Evolutionary conservation across 2,888 invertebrate species (phyloP), one percentile per base, ranked within the genome.

Genomic region (Steromphala cineraria): DNA sequence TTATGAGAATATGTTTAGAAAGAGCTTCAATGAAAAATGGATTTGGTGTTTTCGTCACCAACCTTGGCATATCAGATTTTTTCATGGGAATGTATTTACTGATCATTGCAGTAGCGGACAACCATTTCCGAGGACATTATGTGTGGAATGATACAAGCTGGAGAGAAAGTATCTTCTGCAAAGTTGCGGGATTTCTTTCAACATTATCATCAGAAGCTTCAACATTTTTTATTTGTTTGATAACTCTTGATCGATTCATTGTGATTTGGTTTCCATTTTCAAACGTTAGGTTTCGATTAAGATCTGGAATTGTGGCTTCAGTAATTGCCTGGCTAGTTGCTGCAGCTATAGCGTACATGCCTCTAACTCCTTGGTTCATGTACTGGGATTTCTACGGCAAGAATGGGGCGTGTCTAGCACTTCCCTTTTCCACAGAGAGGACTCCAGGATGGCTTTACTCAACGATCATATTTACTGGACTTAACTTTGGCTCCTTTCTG

Each of bases 201-300:
- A 82, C 85, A 0, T n/a, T 87, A 28, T 95, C 95, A 79, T 95
- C 95, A 82, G 95, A 95, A 90, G 95, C 95, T 3, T 95, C 95
- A 0, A 95, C 95, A 0, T 90, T 95, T 82, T 94, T 95, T 75
- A 92, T 95, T 15, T 94, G 95, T 0, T 86, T 95, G 82, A 95
- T 95, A 80, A 95, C 95, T 0, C 94, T 95, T 93, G 95, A 95
- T 90, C 94, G 95, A 13, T 94, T 95, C 85, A 94, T 95, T 84
- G 95, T 95, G 0, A 95, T 95, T 52, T 94, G 95, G 19, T 94
- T 95, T 83, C 95, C 95, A n/a, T 92, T 95, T 75, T 94, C 82
- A 10, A 79, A 80, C n/a, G 46, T 79, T 13, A 78, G 80, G 24
- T 87, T 92, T 53, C 89, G 86, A 10, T 56, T 83, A 10, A 84